Percentiles rank a stretch among this genome's conserved stretches.
phyloP scores from a whole-genome alignment of 2,888 invertebrate genomes.

The Cephus runcator region DNA sequence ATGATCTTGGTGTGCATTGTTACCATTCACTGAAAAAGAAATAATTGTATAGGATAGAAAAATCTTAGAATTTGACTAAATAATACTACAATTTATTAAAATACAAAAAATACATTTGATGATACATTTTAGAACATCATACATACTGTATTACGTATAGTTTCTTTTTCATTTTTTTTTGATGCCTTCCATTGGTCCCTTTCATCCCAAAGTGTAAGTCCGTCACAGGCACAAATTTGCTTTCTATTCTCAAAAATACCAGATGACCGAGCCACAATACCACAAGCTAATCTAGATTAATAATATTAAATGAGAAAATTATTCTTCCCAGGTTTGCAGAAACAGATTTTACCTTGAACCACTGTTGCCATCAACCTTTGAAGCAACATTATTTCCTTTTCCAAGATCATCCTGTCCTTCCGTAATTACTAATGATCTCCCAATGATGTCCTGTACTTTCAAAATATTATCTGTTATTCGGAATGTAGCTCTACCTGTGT shows the following conservation, averaged over 20 bases:
- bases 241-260: conserved; percentile 89
- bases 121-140: conserved; percentile 23
- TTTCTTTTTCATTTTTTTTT: conserved; percentile 4
- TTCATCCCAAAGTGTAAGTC: conserved; percentile 91
- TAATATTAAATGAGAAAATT: conserved; percentile 7
- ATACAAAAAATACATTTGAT: not conserved
- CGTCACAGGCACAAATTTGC: conserved; percentile 90
- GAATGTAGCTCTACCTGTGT: conserved; percentile 75
- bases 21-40: not conserved
- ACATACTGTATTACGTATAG: conserved; percentile 27
- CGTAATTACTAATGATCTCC: conserved; percentile 81
- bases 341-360: conserved; percentile 68
- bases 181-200: conserved; percentile 68
- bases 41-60: not conserved
- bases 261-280: conserved; percentile 89
- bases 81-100: not conserved
- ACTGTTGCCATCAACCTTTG: conserved; percentile 73
- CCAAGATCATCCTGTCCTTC: conserved; percentile 73
- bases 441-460: conserved; percentile 80
- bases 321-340: not conserved
- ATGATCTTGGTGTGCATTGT: not conserved
- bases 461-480: conserved; percentile 71
- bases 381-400: conserved; percentile 65
- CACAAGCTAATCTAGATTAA: conserved; percentile 77
- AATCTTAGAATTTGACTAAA: not conserved